A percentile compares a stretch with the other conserved stretches of the same genome.
Evolutionary conservation across 2,888 invertebrate species (phyloP).

Genomic region (Parnassius glacialis): DNA sequence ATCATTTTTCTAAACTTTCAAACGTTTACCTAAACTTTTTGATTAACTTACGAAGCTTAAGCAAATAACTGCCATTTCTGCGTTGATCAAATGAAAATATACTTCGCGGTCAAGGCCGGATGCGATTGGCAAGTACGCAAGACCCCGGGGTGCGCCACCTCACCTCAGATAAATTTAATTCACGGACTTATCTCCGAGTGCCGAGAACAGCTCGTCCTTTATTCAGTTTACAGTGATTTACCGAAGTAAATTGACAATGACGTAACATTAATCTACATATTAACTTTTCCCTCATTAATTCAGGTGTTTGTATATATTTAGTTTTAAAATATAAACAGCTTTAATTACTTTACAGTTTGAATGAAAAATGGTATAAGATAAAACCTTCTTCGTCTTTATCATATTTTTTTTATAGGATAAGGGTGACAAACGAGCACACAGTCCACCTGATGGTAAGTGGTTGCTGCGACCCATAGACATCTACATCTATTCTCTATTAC

Average conservation of each 20-base stretch:
- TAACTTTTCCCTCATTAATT: background rate
- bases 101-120: constrained; percentile 1
- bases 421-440: too few species aligned
- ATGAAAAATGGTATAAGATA: too few species aligned
- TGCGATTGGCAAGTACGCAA: background rate
- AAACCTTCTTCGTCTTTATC: too few species aligned
- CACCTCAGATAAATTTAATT: constrained; percentile 14
- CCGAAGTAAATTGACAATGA: background rate
- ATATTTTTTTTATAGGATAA: too few species aligned
- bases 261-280: background rate
- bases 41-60: background rate
- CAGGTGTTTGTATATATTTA: background rate
- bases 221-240: constrained; percentile 10
- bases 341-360: too few species aligned
- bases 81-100: background rate
- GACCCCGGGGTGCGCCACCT: background rate
- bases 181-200: constrained; percentile 1
- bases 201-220: background rate
- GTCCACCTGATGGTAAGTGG: too few species aligned
- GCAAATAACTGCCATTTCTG: background rate
- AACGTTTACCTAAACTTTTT: background rate
- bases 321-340: too few species aligned
- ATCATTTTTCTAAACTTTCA: too few species aligned
- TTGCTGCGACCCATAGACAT: too few species aligned
- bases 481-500: too few species aligned